phyloP scores from a whole-genome alignment of 2,888 invertebrate species.

The Acleris emargana region DNA sequence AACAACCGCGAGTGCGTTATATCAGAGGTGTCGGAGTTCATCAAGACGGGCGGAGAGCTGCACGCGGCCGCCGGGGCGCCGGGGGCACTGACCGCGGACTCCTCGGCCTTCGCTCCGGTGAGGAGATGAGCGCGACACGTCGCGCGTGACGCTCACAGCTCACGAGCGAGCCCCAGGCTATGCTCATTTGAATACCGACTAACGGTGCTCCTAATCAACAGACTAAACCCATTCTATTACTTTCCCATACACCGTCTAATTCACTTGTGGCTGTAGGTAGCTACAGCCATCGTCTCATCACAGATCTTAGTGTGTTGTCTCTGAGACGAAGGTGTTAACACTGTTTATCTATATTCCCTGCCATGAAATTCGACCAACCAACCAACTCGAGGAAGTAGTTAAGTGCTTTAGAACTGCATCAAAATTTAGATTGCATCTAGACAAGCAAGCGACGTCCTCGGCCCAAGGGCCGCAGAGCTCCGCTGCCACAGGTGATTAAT shows the following conservation, averaged over 20 bases:
- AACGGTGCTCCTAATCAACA: constrained; percentile 36
- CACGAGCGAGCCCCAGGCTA: constrained; percentile 31
- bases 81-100: constrained; percentile 66
- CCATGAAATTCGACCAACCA: neutral
- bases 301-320: no score
- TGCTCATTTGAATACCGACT: constrained; percentile 38
- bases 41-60: constrained; percentile 42
- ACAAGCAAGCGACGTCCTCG: neutral
- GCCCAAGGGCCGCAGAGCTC: neutral
- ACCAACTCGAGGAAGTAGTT: neutral
- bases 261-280: no score
- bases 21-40: no score
- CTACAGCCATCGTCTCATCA: no score
- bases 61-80: constrained; percentile 30
- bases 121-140: constrained; percentile 48
- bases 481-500: constrained; percentile 17
- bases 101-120: constrained; percentile 32
- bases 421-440: neutral
- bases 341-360: no score
- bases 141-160: constrained; percentile 32
- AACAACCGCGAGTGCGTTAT: constrained; percentile 18
- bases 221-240: neutral
- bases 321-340: no score
- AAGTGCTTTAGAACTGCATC: no score
- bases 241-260: neutral